phyloP scores from a whole-genome alignment of 2,888 invertebrate genomes.

The Crocallis elinguaria region DNA sequence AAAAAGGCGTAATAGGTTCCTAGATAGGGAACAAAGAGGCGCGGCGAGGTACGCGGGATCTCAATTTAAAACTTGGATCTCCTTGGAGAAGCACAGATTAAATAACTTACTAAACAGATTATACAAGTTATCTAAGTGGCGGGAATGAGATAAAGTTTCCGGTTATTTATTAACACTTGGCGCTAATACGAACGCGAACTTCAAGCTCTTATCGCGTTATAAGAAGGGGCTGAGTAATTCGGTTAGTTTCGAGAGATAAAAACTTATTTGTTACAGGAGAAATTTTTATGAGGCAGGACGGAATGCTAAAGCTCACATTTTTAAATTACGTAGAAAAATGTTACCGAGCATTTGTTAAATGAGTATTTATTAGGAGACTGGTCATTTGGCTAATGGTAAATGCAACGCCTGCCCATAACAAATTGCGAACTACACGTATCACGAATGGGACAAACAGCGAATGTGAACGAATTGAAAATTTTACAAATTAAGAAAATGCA shows the following conservation, averaged over 20 bases:
- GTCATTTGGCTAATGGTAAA: too few relatives aligned
- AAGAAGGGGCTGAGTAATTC: neutral
- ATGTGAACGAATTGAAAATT: too few relatives aligned
- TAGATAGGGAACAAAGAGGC: conserved; percentile 1
- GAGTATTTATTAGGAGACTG: too few relatives aligned
- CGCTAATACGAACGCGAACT: conserved; percentile 13
- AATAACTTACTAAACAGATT: conserved; percentile 50
- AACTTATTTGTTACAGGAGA: neutral
- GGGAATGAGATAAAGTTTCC: conserved; percentile 31
- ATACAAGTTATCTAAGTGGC: conserved; percentile 40
- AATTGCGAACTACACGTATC: too few relatives aligned
- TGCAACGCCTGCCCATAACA: too few relatives aligned
- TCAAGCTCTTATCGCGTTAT: conserved; percentile 7
- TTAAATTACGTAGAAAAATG: too few relatives aligned
- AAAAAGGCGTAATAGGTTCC: conserved; percentile 20
- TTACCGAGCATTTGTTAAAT: too few relatives aligned
- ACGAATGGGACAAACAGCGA: too few relatives aligned
- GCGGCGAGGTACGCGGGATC: conserved; percentile 17
- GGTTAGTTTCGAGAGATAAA: conserved; percentile 5
- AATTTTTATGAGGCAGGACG: too few relatives aligned
- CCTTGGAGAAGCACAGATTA: conserved; percentile 31
- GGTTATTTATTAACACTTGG: conserved; percentile 32
- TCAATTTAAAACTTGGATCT: conserved; percentile 38
- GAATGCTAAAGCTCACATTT: neutral
- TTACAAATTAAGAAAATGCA: too few relatives aligned